A percentile compares a stretch with the other conserved stretches of the same genome.
phyloP scores from a whole-genome alignment of 1,140 invertebrate species.

The Teleogryllus occipitalis region DNA sequence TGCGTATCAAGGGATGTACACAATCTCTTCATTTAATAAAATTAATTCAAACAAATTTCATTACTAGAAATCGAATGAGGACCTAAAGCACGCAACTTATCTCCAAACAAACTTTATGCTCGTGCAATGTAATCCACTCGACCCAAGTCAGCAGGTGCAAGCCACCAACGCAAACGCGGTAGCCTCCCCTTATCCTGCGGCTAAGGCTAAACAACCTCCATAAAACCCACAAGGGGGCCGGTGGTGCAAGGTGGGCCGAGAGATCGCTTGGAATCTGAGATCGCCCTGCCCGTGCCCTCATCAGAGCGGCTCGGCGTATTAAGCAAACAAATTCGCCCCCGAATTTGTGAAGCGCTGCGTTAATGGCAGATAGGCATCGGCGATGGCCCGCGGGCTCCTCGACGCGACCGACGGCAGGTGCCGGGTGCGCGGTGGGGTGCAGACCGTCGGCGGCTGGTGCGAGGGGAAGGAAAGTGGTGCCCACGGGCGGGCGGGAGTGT shows the following conservation, averaged over 20 bases:
- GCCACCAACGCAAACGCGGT: neutral
- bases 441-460: neutral
- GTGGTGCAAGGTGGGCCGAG: neutral
- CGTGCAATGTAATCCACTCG: neutral
- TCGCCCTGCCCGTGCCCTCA: neutral
- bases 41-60: neutral
- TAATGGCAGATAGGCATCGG: neutral
- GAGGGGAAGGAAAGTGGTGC: neutral
- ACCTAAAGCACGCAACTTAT: neutral
- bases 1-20: too few relatives aligned
- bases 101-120: neutral
- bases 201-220: too few relatives aligned
- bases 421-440: neutral
- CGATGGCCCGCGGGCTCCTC: too few relatives aligned
- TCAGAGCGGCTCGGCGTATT: neutral
- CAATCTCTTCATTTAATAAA: neutral
- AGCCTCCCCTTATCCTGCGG: neutral
- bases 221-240: too few relatives aligned
- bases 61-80: neutral
- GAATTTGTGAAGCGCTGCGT: neutral
- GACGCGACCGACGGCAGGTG: too few relatives aligned
- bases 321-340: neutral
- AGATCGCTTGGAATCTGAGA: neutral
- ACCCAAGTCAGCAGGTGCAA: neutral
- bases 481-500: too few relatives aligned